Evolutionary conservation across 2,797 vertebrate species (phyloP).

Genomic region (Sebastolobus altivelis): DNA sequence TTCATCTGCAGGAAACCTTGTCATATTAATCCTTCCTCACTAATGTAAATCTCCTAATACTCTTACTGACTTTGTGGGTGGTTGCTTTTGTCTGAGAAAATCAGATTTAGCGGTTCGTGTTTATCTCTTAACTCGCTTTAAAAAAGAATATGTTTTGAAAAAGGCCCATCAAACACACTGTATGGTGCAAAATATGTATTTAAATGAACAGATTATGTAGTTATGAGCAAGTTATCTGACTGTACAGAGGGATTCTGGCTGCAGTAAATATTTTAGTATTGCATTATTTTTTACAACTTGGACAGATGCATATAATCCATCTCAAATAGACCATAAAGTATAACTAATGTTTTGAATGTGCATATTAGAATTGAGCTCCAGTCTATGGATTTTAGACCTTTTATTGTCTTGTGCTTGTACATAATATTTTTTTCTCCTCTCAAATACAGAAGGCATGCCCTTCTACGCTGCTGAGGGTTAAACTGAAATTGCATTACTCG

Average conservation of each 20-base stretch:
- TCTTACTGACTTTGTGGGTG: constrained; percentile 62
- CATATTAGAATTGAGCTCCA: not conserved
- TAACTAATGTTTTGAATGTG: not conserved
- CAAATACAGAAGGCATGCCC: not conserved
- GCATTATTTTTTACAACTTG: not conserved
- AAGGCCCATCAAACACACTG: not conserved
- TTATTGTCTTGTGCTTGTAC: not conserved
- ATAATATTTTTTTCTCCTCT: not conserved
- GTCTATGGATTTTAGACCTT: not conserved
- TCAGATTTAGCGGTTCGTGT: constrained; percentile 29
- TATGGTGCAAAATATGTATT: not conserved
- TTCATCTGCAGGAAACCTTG: constrained; percentile 51
- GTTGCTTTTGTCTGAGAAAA: constrained; percentile 58
- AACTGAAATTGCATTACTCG: constrained; percentile 37
- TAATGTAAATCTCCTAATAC: constrained; percentile 72
- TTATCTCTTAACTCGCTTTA: constrained; percentile 26
- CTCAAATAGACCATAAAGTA: constrained; percentile 9
- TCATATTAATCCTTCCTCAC: constrained; percentile 60
- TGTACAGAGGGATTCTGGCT: not conserved
- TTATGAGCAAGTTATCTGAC: not conserved
- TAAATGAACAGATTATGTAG: not conserved
- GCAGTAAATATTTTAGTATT: not conserved
- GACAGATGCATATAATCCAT: not conserved
- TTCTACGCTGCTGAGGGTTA: not conserved
- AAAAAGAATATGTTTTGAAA: constrained; percentile 25